Evolutionary conservation across 2,888 invertebrate species (phyloP).

Genomic region (Epistrophella euchroma): DNA sequence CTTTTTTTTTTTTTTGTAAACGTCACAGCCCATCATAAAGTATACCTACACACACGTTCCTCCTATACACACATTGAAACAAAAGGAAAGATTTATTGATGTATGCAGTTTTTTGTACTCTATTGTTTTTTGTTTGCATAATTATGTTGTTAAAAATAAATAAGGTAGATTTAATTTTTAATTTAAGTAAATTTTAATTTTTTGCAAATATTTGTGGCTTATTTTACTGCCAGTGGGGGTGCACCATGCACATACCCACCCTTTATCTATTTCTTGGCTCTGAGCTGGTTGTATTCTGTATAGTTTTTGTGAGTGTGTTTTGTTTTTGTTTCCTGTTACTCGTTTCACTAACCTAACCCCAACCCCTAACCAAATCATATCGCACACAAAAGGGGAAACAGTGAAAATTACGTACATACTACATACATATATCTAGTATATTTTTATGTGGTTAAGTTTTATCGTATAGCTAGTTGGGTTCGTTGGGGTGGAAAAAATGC

Average conservation of each 20-base stretch:
- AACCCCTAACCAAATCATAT: conserved; percentile 27
- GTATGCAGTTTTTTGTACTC: conserved; percentile 56
- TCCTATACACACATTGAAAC: conserved; percentile 54
- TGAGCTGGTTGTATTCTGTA: conserved; percentile 29
- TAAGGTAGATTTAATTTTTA: conserved; percentile 36
- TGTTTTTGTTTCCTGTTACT: conserved; percentile 61
- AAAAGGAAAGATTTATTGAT: conserved; percentile 64
- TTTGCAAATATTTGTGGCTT: conserved; percentile 42
- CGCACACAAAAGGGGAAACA: conserved; percentile 45
- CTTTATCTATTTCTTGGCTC: conserved; percentile 31
- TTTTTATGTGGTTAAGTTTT: conserved; percentile 42
- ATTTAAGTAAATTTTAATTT: conserved; percentile 29
- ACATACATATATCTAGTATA: conserved; percentile 22
- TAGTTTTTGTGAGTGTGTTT: conserved; percentile 27
- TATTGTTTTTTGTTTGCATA: conserved; percentile 52
- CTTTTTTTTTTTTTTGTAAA: conserved; percentile 61
- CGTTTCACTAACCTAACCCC: conserved; percentile 35
- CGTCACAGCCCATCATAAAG: conserved; percentile 65
- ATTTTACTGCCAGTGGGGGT: conserved; percentile 29
- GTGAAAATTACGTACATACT: conserved; percentile 10
- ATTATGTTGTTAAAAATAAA: conserved; percentile 38
- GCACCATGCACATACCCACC: conserved; percentile 50
- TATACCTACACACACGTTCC: conserved; percentile 63
- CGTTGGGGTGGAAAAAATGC: conserved; percentile 50
- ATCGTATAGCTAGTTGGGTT: conserved; percentile 16